Base-by-base conservation (phyloP, 2,888 invertebrate species). In the Tetragonisca angustula region DNA sequence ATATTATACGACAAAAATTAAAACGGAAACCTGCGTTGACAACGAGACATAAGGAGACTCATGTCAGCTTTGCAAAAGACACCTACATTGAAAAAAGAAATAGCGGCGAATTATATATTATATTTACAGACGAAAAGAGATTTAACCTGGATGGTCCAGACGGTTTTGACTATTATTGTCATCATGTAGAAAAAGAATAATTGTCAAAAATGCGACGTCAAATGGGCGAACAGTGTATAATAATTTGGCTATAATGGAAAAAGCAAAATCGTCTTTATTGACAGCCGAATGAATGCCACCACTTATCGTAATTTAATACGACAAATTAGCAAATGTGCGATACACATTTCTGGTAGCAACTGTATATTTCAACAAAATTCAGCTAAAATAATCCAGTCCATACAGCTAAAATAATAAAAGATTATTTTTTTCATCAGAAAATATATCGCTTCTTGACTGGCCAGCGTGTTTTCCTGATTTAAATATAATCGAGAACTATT, bases 171-270 rank as follows among this genome's bases (percentile, higher is more conserved):
- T 59, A 59, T 59, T 71, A 61, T 24, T 43, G 49, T n/a, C 49
- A 71, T 19, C 13, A 59, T 9, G 4, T 65, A 56, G 24, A 24
- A 54, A 77, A 77, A 54, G 32, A 77, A 43, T 13, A 32, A 71
- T 21, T 77, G 17, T 13, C 36, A 24, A 19, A 24, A 59, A 2
- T n/a, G 2, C 24, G 24, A 9, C 59, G n/a, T 9, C 69, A 69
- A 76, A 69, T 69, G 52, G 62, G 56, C 43, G 64, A n/a, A n/a
- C 64, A 64, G 11, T 6, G 71, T 11, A 21, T 64, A 4, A 77
- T 77, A 71, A 4, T 71, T 52, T 77, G 77, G 74, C 0, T 79
- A 74, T 24, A 24, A 43, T 15, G 52, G 68, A 24, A 68, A 74
- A 50, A 74, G 52, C 3, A 54, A 74, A 36, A 9, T 74, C 11